Base-by-base conservation (phyloP, 2,797 vertebrate species). In the Hydrophis major region DNA sequence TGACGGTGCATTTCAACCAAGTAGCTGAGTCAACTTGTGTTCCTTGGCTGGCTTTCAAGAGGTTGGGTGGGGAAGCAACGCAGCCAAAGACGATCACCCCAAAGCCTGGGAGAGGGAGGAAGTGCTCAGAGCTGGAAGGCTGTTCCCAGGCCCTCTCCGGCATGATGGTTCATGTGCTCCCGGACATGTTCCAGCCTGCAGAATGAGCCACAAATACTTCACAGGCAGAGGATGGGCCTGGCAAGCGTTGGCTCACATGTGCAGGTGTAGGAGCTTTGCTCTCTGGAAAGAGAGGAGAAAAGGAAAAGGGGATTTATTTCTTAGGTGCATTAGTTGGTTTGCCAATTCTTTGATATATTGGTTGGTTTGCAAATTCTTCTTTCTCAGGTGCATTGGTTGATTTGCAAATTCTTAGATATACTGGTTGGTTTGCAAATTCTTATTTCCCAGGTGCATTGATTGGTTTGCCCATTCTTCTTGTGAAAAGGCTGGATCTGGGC, bases 101-200 rank as follows among this genome's bases (percentile, higher is more conserved):
- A 88, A 4, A 89, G 91, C 88, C 83, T 60, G 94, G 95, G 94
- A 94, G 95, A 28, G 87, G 27, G 91, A 94, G 91, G 94, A 90
- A 56, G 88, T 16, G 92, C 93, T 90, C 90, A 92, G 95, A 90
- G 53, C 95, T 88, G 4, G 88, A 56, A 87, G 94, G 94, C 94
- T 89, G 66, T 94, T 97, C 97, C 96, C 96, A 94, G 92, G 94
- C 83, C 94, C 92, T 60, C 53, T 69, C 88, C 90, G 92, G 91
- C 86, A 13, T 95, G 96, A 93, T 95, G 37, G 91, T 91, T 92
- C 92, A 78, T 86, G 94, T 61, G 93, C 95, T 96, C 89, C 7
- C 91, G 22, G 3, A 93, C 97, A 96, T 95, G 97, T 94, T 94
- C 90, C 94, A 94, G 96, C 97, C 96, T 0, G 96, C 94, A 59